Conservation (phyloP, 1,140 invertebrate species). For the Drosophila virilis region DNA sequence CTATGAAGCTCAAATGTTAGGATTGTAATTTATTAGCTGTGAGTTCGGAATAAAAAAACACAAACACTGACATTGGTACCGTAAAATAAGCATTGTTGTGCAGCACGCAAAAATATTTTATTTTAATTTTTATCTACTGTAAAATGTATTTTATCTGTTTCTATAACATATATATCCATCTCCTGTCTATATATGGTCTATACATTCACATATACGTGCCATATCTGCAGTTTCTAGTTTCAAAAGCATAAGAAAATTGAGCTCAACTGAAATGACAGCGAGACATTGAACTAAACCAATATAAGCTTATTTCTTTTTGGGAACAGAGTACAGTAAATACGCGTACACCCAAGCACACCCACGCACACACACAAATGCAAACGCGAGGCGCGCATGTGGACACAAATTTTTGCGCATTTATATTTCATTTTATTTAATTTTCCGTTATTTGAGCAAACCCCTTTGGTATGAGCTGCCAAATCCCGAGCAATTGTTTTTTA, state of each 20-base stretch:
- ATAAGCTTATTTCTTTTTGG: neutral
- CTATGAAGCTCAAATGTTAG: too few relatives aligned
- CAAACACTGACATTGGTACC: too few relatives aligned
- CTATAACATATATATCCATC: too few relatives aligned
- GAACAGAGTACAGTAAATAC: constrained; percentile 1
- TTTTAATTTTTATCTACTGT: too few relatives aligned
- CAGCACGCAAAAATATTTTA: too few relatives aligned
- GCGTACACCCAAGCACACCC: constrained; percentile 2
- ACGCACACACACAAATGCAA: constrained; percentile 10
- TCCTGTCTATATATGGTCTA: too few relatives aligned
- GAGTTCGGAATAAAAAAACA: too few relatives aligned
- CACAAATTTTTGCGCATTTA: constrained; percentile 45
- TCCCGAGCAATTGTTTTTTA: constrained; percentile 41
- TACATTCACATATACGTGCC: too few relatives aligned
- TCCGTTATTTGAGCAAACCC: constrained; percentile 38
- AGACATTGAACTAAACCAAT: constrained; percentile 8
- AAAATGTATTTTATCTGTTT: too few relatives aligned
- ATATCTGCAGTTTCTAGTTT: neutral
- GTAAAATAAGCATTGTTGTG: too few relatives aligned
- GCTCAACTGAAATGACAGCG: neutral
- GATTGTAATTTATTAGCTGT: too few relatives aligned
- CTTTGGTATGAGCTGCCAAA: constrained; percentile 36
- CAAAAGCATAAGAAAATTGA: neutral
- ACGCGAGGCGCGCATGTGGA: neutral
- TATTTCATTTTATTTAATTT: constrained; percentile 54